These are phyloP conservation scores for Sipha flava DNA, from an alignment of 1,140 invertebrate species.

Conservation along the genomic window DNA sequence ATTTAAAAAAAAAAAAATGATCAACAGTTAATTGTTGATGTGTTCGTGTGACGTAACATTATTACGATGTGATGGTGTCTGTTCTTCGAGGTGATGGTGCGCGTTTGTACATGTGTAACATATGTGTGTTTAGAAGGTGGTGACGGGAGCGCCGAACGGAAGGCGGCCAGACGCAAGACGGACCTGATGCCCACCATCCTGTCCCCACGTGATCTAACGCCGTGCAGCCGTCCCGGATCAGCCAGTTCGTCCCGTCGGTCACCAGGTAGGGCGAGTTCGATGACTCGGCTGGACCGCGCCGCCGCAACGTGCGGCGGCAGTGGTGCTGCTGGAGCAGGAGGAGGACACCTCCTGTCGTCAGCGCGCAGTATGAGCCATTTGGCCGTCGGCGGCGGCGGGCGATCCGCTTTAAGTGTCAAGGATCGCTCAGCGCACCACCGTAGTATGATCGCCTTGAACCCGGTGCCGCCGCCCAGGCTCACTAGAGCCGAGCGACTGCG, in stretches of 20 bases:
- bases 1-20: too few species aligned
- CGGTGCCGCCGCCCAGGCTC: slow-evolving; percentile 45
- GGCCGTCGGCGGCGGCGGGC: slow-evolving; percentile 35
- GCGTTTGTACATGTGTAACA: slow-evolving; percentile 30
- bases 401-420: slow-evolving; percentile 2
- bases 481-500: slow-evolving; percentile 51
- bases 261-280: slow-evolving; percentile 71
- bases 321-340: not conserved
- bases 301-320: slow-evolving; percentile 41
- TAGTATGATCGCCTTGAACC: slow-evolving; percentile 48
- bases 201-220: slow-evolving; percentile 53
- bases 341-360: slow-evolving; percentile 40
- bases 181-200: slow-evolving; percentile 84
- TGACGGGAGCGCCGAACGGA: slow-evolving; percentile 21
- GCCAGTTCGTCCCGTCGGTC: slow-evolving; percentile 36
- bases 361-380: slow-evolving; percentile 42
- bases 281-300: slow-evolving; percentile 75
- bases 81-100: not conserved
- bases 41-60: too few species aligned
- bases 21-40: too few species aligned
- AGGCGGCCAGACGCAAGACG: slow-evolving; percentile 63
- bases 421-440: slow-evolving; percentile 37
- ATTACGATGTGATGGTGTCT: too few species aligned
- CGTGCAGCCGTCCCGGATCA: slow-evolving; percentile 21
- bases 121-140: slow-evolving; percentile 27